phyloP scores from a whole-genome alignment of 2,797 vertebrate species.

The Jordanella pulchra region DNA sequence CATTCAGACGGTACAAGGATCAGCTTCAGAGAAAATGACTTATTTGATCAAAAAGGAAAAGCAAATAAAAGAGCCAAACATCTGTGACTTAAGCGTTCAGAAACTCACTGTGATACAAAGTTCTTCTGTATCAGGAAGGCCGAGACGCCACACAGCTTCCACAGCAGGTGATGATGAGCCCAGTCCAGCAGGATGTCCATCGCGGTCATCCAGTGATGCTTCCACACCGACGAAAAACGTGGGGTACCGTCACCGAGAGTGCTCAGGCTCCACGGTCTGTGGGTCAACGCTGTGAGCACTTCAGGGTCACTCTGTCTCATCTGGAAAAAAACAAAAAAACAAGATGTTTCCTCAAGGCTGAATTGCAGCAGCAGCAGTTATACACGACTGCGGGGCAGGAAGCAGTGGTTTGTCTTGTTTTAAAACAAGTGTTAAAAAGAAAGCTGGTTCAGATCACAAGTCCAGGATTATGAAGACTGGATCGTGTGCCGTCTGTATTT shows the following conservation, averaged over 20 bases:
- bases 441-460: too few relatives aligned
- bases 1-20: not conserved
- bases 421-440: too few relatives aligned
- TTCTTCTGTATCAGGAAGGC: constrained; percentile 94
- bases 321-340: constrained; percentile 67
- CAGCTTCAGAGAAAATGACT: not conserved
- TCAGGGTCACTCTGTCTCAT: constrained; percentile 90
- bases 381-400: not conserved
- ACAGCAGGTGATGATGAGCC: constrained; percentile 90
- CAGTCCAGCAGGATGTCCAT: constrained; percentile 89
- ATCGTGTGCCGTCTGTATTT: too few relatives aligned
- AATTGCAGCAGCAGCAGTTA: not conserved
- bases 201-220: constrained; percentile 78
- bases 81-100: not conserved
- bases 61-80: not conserved
- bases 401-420: not conserved
- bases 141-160: constrained; percentile 91
- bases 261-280: constrained; percentile 92
- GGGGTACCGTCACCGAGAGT: constrained; percentile 84
- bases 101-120: constrained; percentile 90
- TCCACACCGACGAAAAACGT: constrained; percentile 79
- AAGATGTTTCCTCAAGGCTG: not conserved
- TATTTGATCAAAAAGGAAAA: not conserved
- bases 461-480: too few relatives aligned
- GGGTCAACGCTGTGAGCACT: constrained; percentile 90